A percentile compares a stretch with the other conserved stretches of the same genome.
Conservation (phyloP, 2,888 invertebrate genomes). For the Xestia xanthographa region DNA sequence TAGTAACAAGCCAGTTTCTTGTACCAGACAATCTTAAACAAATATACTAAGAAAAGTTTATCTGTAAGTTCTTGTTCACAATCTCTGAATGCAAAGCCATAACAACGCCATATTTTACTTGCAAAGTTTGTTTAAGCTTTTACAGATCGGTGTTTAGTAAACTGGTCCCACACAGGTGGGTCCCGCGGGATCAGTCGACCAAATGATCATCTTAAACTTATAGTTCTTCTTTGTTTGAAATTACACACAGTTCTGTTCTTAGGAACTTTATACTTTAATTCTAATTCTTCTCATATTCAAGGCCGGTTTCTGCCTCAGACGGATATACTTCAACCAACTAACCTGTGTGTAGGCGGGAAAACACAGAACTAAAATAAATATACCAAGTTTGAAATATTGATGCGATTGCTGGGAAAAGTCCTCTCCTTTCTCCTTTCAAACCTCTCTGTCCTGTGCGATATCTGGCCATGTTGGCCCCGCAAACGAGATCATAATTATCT, state of each 20-base stretch:
- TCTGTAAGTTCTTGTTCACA: neutral
- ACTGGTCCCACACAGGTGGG: too few species aligned
- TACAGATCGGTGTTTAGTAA: too few species aligned
- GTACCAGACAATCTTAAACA: neutral
- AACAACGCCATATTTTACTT: neutral
- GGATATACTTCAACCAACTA: too few species aligned
- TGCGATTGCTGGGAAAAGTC: too few species aligned
- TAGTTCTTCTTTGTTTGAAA: constrained; percentile 1
- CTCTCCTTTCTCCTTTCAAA: too few species aligned
- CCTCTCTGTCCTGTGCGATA: too few species aligned
- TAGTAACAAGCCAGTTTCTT: neutral
- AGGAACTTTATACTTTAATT: neutral
- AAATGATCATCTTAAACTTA: neutral
- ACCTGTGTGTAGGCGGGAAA: too few species aligned
- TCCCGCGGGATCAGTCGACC: too few species aligned
- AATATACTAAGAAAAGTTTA: neutral
- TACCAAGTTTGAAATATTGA: too few species aligned
- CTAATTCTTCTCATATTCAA: neutral
- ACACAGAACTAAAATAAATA: too few species aligned
- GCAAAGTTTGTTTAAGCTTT: neutral
- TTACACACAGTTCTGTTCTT: neutral
- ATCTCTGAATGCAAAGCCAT: neutral
- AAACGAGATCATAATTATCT: too few species aligned
- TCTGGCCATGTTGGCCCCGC: too few species aligned
- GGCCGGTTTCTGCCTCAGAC: neutral